These are phyloP conservation scores for Lumbricus terrestris DNA, from an alignment of 2,888 invertebrate species.

Conservation along the genomic window DNA sequence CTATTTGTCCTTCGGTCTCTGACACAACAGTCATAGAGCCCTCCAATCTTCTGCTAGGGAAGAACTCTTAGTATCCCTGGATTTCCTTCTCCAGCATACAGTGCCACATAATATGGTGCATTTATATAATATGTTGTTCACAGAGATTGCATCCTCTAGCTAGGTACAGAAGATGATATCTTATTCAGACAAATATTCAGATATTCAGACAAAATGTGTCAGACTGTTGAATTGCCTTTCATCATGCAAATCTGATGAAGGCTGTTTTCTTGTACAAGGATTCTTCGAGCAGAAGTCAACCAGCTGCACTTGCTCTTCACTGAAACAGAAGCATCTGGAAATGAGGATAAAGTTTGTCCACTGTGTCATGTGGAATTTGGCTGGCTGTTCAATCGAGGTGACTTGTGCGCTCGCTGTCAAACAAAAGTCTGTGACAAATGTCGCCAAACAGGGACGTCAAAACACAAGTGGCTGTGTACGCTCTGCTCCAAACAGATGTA, in stretches of 20 bases:
- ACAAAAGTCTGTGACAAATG: slow-evolving; percentile 24
- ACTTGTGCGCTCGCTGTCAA: neutral
- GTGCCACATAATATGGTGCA: too few species aligned
- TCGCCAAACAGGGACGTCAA: slow-evolving; percentile 7
- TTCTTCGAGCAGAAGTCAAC: neutral
- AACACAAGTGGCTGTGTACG: slow-evolving; percentile 21
- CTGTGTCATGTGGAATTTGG: slow-evolving; percentile 22
- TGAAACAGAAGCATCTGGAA: neutral
- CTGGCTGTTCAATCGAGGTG: slow-evolving; percentile 22
- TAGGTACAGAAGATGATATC: too few species aligned
- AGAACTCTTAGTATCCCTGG: too few species aligned
- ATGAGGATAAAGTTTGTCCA: slow-evolving; percentile 9
- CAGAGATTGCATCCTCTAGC: too few species aligned
- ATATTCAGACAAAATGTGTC: neutral
- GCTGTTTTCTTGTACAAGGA: neutral
- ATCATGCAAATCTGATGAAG: neutral
- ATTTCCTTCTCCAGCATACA: too few species aligned
- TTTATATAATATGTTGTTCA: too few species aligned
- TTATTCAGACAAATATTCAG: too few species aligned
- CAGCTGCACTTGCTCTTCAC: neutral
- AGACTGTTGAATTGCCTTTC: neutral
- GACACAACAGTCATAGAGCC: too few species aligned
- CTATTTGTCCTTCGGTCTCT: too few species aligned
- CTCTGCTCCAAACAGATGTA: slow-evolving; percentile 23
- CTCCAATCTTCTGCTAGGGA: too few species aligned